phyloP scores from a whole-genome alignment of 2,797 vertebrate species.

The Aplochiton taeniatus region DNA sequence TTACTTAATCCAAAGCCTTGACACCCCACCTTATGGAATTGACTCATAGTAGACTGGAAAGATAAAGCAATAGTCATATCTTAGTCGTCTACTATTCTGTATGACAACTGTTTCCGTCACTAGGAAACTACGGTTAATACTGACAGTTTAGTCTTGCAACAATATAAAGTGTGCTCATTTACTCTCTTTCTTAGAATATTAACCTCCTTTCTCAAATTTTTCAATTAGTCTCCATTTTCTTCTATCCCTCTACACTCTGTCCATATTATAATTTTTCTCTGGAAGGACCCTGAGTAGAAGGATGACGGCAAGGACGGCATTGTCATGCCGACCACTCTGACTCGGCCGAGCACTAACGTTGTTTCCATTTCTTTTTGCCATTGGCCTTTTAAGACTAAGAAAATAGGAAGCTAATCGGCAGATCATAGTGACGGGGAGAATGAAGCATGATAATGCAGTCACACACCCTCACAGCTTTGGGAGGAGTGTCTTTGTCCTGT shows the following conservation, averaged over 20 bases:
- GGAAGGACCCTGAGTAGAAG: slow-evolving; percentile 20
- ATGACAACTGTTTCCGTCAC: too few species aligned
- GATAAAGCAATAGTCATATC: too few species aligned
- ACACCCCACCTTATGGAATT: too few species aligned
- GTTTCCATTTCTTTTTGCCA: neutral
- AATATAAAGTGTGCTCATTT: slow-evolving; percentile 5
- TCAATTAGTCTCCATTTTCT: neutral
- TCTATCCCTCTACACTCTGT: neutral
- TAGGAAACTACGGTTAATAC: too few species aligned
- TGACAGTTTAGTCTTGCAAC: too few species aligned
- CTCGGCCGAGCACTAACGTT: too few species aligned
- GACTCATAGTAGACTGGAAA: too few species aligned
- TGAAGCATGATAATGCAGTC: slow-evolving; percentile 13
- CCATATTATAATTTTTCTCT: neutral
- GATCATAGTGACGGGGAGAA: slow-evolving; percentile 13
- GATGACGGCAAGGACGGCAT: slow-evolving; percentile 11
- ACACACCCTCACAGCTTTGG: slow-evolving; percentile 30
- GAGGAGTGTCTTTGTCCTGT: slow-evolving; percentile 11
- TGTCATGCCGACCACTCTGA: slow-evolving; percentile 40
- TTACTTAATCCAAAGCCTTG: too few species aligned
- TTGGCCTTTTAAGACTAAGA: slow-evolving; percentile 1
- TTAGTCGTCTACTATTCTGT: too few species aligned
- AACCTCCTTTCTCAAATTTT: neutral
- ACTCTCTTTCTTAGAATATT: neutral
- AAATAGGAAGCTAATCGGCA: slow-evolving; percentile 32